Conservation (phyloP, 2,113 vertebrate species). For the Lophotis ruficrista region DNA sequence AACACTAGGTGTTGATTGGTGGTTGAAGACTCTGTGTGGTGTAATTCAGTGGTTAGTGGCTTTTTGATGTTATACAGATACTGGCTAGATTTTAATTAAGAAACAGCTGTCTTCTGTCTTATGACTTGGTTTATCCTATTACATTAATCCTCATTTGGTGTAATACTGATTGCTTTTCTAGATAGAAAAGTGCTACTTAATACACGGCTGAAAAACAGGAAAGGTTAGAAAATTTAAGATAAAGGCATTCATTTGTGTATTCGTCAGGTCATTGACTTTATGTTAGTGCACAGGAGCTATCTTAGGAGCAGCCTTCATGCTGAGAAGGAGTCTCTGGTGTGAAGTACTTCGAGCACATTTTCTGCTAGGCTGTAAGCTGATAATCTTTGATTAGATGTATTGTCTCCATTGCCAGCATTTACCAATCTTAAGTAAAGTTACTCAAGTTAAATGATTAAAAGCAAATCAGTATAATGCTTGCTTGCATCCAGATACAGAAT, state of each 20-base stretch:
- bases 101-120: slow-evolving; percentile 20
- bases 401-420: not conserved
- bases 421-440: not conserved
- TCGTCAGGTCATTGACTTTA: not conserved
- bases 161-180: slow-evolving; percentile 44
- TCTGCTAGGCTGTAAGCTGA: not conserved
- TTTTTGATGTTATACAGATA: slow-evolving; percentile 22
- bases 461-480: not conserved
- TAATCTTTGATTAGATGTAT: not conserved
- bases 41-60: not conserved
- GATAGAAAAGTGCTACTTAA: slow-evolving; percentile 32
- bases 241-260: not conserved
- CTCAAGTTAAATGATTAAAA: not conserved
- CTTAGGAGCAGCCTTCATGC: not conserved
- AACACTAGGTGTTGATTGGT: not conserved
- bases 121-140: slow-evolving; percentile 24
- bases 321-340: not conserved
- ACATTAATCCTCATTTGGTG: not conserved
- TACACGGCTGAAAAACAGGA: slow-evolving; percentile 36
- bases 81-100: slow-evolving; percentile 43
- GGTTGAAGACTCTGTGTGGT: not conserved
- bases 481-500: not conserved
- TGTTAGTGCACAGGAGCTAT: not conserved
- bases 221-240: slow-evolving; percentile 25
- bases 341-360: not conserved